Percentiles rank a stretch among this genome's conserved stretches.
phyloP scores from a whole-genome alignment of 1,140 invertebrate genomes.

The Heliconius himera region DNA sequence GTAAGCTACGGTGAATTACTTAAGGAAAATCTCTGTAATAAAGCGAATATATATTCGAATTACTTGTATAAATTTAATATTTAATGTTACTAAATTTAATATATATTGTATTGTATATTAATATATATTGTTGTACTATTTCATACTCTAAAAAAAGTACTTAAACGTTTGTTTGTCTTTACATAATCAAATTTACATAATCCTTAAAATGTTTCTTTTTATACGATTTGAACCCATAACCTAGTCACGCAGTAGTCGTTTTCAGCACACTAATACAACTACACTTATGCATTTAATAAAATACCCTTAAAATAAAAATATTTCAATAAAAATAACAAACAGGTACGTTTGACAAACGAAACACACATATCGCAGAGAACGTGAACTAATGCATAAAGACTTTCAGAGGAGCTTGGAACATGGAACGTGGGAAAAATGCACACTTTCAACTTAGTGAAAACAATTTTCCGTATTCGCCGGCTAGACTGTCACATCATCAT shows the following conservation, averaged over 20 bases:
- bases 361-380: not conserved
- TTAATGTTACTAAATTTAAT: not conserved
- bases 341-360: slow-evolving; percentile 7
- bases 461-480: slow-evolving; percentile 46
- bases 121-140: not conserved
- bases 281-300: not conserved
- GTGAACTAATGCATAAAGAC: slow-evolving; percentile 41
- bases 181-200: not conserved
- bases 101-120: no score
- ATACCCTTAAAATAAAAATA: not conserved
- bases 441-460: slow-evolving; percentile 43
- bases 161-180: no score
- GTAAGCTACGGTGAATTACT: slow-evolving; percentile 2
- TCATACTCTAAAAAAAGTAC: no score
- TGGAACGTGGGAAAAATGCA: slow-evolving; percentile 44
- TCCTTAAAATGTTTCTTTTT: not conserved
- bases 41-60: not conserved
- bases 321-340: not conserved
- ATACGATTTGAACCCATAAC: no score
- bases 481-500: slow-evolving; percentile 42
- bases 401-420: slow-evolving; percentile 42
- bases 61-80: not conserved
- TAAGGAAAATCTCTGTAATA: not conserved
- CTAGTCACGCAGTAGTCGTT: not conserved
- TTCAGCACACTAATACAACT: not conserved